A percentile compares a stretch with the other conserved stretches of the same genome.
These are phyloP conservation scores for Sylvicola cinctus DNA, from an alignment of 2,888 invertebrate species.

Conservation along the genomic window DNA sequence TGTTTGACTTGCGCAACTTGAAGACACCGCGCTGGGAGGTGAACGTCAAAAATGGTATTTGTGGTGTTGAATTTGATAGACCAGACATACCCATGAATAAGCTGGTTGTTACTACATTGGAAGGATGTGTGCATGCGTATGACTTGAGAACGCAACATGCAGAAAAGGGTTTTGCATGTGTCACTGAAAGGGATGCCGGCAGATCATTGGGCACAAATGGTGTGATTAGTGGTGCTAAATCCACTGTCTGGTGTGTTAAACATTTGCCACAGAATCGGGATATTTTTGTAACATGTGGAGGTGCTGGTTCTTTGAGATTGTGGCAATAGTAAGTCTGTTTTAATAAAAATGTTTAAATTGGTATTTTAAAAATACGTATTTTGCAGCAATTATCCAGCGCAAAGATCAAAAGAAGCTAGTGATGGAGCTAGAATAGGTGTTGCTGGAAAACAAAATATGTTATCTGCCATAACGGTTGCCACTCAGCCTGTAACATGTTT, in stretches of 20 bases:
- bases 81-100: constrained; percentile 92
- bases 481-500: constrained; percentile 75
- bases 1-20: constrained; percentile 77
- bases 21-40: constrained; percentile 64
- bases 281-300: constrained; percentile 76
- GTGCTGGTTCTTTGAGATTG: constrained; percentile 72
- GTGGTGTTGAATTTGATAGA: constrained; percentile 75
- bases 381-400: constrained; percentile 58
- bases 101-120: constrained; percentile 72
- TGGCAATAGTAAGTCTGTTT: constrained; percentile 73
- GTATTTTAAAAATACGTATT: constrained; percentile 9
- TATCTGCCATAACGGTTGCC: constrained; percentile 65
- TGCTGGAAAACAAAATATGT: constrained; percentile 46
- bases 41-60: constrained; percentile 81
- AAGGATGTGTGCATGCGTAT: constrained; percentile 75
- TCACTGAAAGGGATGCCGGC: constrained; percentile 25
- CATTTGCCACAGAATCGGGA: constrained; percentile 91
- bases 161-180: constrained; percentile 62
- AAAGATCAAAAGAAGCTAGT: constrained; percentile 43
- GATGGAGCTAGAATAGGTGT: constrained; percentile 57
- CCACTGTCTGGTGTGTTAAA: constrained; percentile 74
- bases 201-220: constrained; percentile 25
- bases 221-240: constrained; percentile 37
- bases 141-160: constrained; percentile 78
- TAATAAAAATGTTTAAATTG: constrained; percentile 1